Conservation (phyloP, 2,113 vertebrate species). For the Hippocampus barbouri region DNA sequence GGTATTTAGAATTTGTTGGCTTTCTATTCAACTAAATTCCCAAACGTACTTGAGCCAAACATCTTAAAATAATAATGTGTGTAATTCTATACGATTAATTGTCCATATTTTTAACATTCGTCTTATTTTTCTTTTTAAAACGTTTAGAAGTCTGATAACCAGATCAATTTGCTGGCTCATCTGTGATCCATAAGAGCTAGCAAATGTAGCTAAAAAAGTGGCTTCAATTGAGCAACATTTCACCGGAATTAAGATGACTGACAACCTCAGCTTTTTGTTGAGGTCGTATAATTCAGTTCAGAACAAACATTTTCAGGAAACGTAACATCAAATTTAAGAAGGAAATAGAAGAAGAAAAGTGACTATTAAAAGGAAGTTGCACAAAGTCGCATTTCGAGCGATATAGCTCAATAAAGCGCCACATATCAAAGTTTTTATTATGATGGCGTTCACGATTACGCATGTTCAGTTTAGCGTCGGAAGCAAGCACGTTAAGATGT, state of each 20-base stretch:
- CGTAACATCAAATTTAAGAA: background rate
- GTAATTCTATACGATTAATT: background rate
- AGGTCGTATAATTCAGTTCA: background rate
- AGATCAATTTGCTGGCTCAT: background rate
- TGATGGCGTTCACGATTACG: background rate
- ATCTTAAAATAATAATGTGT: background rate
- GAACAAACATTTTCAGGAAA: background rate
- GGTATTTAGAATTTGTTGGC: no score
- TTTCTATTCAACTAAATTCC: background rate
- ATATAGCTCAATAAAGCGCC: no score
- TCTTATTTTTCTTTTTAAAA: background rate
- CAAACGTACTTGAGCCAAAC: background rate
- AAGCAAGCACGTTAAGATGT: no score
- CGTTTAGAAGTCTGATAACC: background rate
- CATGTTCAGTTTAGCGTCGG: no score
- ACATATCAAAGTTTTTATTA: background rate
- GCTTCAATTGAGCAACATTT: background rate
- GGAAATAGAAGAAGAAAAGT: background rate
- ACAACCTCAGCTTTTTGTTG: background rate
- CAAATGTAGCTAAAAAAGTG: background rate
- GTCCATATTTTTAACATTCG: no score
- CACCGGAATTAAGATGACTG: background rate
- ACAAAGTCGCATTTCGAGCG: background rate
- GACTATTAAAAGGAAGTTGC: background rate
- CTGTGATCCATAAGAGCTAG: background rate